These are phyloP conservation scores for Aproaerema taeniolella DNA, from an alignment of 2,888 invertebrate genomes.

Conservation along the genomic window DNA sequence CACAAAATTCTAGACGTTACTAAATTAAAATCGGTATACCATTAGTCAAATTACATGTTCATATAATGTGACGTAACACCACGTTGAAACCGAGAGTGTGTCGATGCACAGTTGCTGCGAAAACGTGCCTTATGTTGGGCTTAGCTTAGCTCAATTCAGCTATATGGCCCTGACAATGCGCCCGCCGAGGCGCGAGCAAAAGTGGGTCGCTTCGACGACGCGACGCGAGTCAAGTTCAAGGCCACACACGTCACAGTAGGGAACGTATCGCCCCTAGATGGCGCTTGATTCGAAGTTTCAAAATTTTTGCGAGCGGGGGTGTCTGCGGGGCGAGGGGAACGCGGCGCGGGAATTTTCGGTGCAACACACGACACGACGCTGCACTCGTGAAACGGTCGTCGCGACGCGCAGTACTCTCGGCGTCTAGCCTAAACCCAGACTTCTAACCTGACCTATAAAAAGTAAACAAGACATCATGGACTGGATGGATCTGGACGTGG, in stretches of 20 bases:
- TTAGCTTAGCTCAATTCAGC: slow-evolving; percentile 62
- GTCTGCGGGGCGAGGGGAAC: slow-evolving; percentile 50
- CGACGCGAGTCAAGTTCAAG: slow-evolving; percentile 73
- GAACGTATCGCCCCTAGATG: slow-evolving; percentile 63
- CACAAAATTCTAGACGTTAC: too few relatives aligned
- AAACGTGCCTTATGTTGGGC: slow-evolving; percentile 50
- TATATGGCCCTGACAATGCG: slow-evolving; percentile 57
- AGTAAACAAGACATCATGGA: slow-evolving; percentile 59
- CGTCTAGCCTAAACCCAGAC: slow-evolving; percentile 48
- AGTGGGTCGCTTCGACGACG: slow-evolving; percentile 58
- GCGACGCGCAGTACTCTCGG: slow-evolving; percentile 69
- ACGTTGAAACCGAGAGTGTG: slow-evolving; percentile 62
- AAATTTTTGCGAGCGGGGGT: slow-evolving; percentile 62
- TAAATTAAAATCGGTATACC: neutral
- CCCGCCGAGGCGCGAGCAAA: slow-evolving; percentile 46
- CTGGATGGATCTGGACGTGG: slow-evolving; percentile 74
- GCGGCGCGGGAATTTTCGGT: slow-evolving; percentile 68
- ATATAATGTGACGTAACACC: slow-evolving; percentile 45
- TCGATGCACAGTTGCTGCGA: slow-evolving; percentile 39
- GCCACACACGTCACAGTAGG: slow-evolving; percentile 54
- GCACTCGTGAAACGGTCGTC: slow-evolving; percentile 72
- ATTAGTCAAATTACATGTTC: neutral
- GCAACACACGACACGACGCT: slow-evolving; percentile 69
- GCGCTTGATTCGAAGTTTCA: slow-evolving; percentile 64
- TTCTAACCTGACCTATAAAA: slow-evolving; percentile 49